Percentiles rank a stretch among this genome's conserved stretches.
Evolutionary conservation across 2,888 invertebrate genomes (phyloP).

Genomic region (Diplolepis rosae): DNA sequence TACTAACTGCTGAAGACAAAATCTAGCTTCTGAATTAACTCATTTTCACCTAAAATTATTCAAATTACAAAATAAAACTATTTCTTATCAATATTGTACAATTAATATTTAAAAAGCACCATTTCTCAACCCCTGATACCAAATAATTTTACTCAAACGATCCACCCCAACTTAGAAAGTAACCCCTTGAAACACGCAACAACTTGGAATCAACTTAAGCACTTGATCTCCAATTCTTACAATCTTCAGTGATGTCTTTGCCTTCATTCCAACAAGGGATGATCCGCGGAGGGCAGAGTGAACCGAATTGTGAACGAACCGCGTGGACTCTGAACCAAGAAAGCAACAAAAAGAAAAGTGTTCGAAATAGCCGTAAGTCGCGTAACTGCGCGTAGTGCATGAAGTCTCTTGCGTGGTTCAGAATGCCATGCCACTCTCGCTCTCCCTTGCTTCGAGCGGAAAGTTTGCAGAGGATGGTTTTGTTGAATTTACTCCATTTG

Average conservation of each 20-base stretch:
- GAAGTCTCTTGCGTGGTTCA: conserved; percentile 61
- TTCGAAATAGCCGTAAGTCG: conserved; percentile 38
- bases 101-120: neutral
- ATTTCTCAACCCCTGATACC: neutral
- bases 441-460: neutral
- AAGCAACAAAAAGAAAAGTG: neutral
- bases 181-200: neutral
- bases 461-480: conserved; percentile 3
- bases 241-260: neutral
- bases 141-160: neutral
- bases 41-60: too few species aligned
- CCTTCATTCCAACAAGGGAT: neutral
- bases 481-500: conserved; percentile 37
- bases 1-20: too few species aligned
- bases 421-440: conserved; percentile 47
- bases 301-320: conserved; percentile 5
- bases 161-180: neutral
- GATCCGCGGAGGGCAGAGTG: neutral
- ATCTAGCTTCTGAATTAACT: too few species aligned
- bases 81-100: too few species aligned
- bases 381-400: conserved; percentile 59
- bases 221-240: neutral
- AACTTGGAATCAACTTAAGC: neutral
- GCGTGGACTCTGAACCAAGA: neutral
- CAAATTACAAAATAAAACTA: too few species aligned